phyloP scores from a whole-genome alignment of 2,113 vertebrate species.

The Nothoprocta perdicaria region DNA sequence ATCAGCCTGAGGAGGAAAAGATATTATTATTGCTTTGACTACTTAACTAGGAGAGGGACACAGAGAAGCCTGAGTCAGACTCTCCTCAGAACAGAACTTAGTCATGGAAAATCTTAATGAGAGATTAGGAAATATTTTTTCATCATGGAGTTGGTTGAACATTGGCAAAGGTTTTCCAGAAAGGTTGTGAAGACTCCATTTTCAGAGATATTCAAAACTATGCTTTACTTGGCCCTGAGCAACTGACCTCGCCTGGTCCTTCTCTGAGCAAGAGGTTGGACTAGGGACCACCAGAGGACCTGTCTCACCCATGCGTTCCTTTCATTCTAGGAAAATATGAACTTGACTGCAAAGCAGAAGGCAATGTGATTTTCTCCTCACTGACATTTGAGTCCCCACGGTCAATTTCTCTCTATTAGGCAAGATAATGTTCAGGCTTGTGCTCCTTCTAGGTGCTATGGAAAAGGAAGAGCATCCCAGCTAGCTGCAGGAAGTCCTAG shows the following conservation, averaged over 20 bases:
- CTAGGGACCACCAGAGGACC: not conserved
- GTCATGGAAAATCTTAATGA: not conserved
- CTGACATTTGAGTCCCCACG: not conserved
- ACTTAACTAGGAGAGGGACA: rapidly evolving
- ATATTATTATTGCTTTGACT: not conserved
- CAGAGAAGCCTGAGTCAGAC: not conserved
- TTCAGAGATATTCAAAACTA: not conserved
- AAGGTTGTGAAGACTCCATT: not conserved
- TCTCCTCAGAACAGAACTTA: not conserved
- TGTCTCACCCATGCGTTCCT: rapidly evolving
- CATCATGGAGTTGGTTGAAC: not conserved
- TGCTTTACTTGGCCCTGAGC: not conserved
- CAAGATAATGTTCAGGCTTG: not conserved
- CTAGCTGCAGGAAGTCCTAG: not conserved
- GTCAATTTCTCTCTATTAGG: not conserved
- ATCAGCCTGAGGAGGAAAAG: not conserved
- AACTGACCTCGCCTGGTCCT: not conserved
- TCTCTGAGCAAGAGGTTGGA: not conserved
- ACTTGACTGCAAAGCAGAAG: not conserved
- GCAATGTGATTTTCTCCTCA: not conserved
- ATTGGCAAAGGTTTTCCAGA: not conserved
- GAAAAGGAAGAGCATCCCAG: not conserved
- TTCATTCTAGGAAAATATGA: not conserved
- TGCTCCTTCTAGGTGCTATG: not conserved
- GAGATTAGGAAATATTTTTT: not conserved